Evolutionary conservation across 2,113 vertebrate genomes (phyloP), one percentile per base, ranked within the genome.

Genomic region (Ivindomyrus marchei): DNA sequence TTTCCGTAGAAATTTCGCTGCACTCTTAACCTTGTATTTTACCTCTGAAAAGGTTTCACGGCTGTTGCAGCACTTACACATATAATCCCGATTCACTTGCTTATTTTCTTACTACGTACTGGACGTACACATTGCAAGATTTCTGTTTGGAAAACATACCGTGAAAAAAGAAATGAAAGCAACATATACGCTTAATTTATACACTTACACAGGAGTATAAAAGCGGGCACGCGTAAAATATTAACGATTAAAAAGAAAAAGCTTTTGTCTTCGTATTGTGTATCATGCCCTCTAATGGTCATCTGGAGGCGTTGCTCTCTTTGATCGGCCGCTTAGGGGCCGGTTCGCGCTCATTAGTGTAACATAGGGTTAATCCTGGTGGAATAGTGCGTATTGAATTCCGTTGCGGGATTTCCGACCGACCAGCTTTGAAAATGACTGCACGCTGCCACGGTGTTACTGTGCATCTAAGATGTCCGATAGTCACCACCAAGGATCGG

Each of bases 381-480:
- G 70, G 53, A 88, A 90, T 58, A 47, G n/a, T 50, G 88, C 52
- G 87, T 31, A 88, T 91, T 36, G 46, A 87, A 56, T 89, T 91
- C 90, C 84, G 74, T 89, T n/a, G 88, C 88, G 88, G 90, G 90
- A 86, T 89, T 91, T 89, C 80, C 88, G 39, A 87, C 45, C 49
- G 42, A 87, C 88, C 88, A 58, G 80, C 85, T 89, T 85, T 87
- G 58, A 85, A 89, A 77, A 89, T 87, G 88, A 91, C 58, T 87
- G 90, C 80, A 49, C 39, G 39, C 39, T 50, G 88, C 70, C 80
- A 42, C 42, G 45, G 88, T 46, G 58, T 47, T n/a, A 62, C 58
- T 49, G 62, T 89, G 88, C 31, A 91, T 91, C 88, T 84, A 91
- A 91, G 88, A 91, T 91, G 90, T 91, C 90, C 80, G 66, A 91